Conservation (phyloP, 2,888 invertebrate genomes). For the Mesorhabditis belari region DNA sequence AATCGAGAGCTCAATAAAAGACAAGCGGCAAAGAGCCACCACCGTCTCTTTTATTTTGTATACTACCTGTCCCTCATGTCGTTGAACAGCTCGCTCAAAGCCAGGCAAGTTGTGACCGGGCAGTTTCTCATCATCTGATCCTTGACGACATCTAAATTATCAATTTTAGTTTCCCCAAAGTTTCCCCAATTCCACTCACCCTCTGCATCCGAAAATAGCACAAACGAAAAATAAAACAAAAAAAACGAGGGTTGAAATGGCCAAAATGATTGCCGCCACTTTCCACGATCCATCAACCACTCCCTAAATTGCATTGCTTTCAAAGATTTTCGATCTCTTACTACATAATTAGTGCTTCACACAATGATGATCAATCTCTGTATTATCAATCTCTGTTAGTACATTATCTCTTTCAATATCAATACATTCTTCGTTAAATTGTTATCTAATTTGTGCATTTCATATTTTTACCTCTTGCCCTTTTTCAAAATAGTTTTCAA, state of each 20-base stretch:
- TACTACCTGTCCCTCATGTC: background rate
- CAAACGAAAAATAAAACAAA: conserved; percentile 12
- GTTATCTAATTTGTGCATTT: too few species aligned
- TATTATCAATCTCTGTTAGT: too few species aligned
- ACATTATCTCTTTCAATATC: background rate
- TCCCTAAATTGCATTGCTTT: conserved; percentile 25
- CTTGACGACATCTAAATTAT: background rate
- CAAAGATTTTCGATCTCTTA: conserved; percentile 14
- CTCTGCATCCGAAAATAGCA: conserved; percentile 2
- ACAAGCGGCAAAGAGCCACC: too few species aligned
- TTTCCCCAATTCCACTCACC: background rate
- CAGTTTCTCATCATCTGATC: background rate
- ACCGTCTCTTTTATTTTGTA: too few species aligned
- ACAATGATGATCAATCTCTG: too few species aligned
- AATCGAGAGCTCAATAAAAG: too few species aligned
- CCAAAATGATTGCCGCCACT: conserved; percentile 38
- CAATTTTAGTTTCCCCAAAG: background rate
- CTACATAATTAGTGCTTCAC: background rate
- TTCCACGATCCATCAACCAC: conserved; percentile 34
- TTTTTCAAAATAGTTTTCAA: too few species aligned
- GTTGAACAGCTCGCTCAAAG: background rate
- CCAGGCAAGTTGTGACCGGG: background rate
- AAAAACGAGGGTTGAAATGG: conserved; percentile 21
- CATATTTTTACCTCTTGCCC: too few species aligned
- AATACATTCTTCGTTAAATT: background rate